Conservation (phyloP, 2,888 invertebrate genomes). For the Pemphredon lugubris region DNA sequence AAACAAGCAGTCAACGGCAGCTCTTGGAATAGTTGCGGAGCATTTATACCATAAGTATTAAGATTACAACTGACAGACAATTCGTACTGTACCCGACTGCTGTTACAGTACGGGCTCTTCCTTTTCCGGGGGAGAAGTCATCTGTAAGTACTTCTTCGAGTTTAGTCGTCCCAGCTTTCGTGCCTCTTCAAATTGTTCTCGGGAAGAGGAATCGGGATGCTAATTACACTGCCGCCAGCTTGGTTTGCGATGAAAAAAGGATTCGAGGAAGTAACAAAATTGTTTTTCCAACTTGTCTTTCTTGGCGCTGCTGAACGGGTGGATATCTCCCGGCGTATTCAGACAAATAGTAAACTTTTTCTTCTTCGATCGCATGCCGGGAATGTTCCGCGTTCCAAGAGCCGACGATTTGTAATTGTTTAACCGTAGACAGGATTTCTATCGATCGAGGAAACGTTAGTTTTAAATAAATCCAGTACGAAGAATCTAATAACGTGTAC, state of each 20-base stretch:
- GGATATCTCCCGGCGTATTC: not conserved
- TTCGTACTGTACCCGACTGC: not conserved
- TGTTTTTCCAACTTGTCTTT: not conserved
- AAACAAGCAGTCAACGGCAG: conserved; percentile 15
- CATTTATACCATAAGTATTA: conserved; percentile 1
- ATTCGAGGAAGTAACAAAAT: conserved; percentile 7
- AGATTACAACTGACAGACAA: not conserved
- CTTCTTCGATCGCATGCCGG: too few species aligned
- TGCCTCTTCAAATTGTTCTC: conserved; percentile 18
- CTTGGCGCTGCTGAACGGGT: not conserved
- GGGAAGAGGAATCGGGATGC: conserved; percentile 7
- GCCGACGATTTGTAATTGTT: too few species aligned
- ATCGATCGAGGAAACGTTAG: too few species aligned
- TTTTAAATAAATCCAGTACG: too few species aligned
- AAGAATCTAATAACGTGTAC: too few species aligned
- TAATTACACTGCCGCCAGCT: conserved; percentile 15
- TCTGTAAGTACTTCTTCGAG: conserved; percentile 9
- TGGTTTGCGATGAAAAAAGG: not conserved
- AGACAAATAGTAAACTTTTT: not conserved
- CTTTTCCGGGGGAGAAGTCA: not conserved
- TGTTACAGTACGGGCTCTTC: not conserved
- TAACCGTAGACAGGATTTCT: too few species aligned
- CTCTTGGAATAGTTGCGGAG: conserved; percentile 4
- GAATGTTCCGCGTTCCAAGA: too few species aligned
- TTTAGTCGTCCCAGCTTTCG: conserved; percentile 14